A percentile compares a stretch with the other conserved stretches of the same genome.
Conservation (phyloP, 2,888 invertebrate genomes). For the Rotaria macrura region DNA sequence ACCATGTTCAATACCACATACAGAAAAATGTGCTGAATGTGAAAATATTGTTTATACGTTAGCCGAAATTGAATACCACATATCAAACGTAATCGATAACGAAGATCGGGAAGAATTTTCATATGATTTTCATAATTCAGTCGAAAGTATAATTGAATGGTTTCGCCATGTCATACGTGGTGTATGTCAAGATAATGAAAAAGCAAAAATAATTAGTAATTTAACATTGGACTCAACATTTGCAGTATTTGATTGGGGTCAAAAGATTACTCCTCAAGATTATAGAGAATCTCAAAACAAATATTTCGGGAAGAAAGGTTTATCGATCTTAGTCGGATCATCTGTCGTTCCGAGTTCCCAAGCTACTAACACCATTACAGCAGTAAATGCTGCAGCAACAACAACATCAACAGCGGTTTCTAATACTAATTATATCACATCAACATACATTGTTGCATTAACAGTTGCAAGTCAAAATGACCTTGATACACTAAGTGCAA, state of each 20-base stretch:
- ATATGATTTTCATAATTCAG: not conserved
- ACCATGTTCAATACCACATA: not conserved
- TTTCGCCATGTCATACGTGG: not conserved
- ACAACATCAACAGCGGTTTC: too few relatives aligned
- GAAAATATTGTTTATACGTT: not conserved
- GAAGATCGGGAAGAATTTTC: not conserved
- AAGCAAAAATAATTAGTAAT: not conserved
- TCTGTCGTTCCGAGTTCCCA: not conserved
- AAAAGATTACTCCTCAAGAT: not conserved
- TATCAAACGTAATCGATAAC: not conserved
- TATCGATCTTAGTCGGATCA: not conserved
- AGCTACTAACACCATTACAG: not conserved
- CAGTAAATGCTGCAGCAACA: not conserved
- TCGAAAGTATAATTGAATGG: not conserved
- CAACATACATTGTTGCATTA: not conserved
- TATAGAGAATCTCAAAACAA: not conserved
- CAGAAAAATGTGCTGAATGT: not conserved
- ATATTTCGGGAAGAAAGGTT: not conserved
- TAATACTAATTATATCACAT: not conserved
- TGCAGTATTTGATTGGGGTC: not conserved
- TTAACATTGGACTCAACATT: not conserved
- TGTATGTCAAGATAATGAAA: not conserved
- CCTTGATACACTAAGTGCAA: not conserved
- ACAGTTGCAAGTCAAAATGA: not conserved
- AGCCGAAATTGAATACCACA: not conserved